Conservation (phyloP, 2,797 vertebrate species). For the Jordanella pulchra region DNA sequence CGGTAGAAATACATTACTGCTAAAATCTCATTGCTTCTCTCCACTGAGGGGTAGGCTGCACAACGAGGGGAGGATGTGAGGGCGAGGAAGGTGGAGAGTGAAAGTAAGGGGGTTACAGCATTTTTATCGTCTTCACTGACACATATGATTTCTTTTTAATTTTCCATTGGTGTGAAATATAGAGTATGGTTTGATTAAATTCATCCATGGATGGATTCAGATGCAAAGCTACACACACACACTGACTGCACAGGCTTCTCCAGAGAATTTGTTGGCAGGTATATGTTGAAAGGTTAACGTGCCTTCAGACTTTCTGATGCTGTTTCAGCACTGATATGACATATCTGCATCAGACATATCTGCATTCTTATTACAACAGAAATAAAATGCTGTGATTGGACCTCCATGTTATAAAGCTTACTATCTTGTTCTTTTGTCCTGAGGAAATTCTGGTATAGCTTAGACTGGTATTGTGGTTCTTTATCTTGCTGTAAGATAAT, state of each 20-base stretch:
- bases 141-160: constrained; percentile 59
- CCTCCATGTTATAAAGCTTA: too few species aligned
- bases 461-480: too few species aligned
- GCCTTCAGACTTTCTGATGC: constrained; percentile 14
- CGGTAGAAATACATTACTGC: constrained; percentile 66
- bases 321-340: constrained; percentile 15
- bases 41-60: constrained; percentile 57
- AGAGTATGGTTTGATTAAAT: constrained; percentile 61
- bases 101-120: constrained; percentile 15
- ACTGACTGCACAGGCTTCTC: constrained; percentile 13
- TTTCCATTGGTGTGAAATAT: constrained; percentile 54
- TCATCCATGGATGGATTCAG: constrained; percentile 38
- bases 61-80: constrained; percentile 2
- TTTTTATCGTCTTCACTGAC: constrained; percentile 41
- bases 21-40: constrained; percentile 57
- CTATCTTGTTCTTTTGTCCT: too few species aligned
- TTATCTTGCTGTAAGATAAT: too few species aligned
- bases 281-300: constrained; percentile 17
- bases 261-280: constrained; percentile 20
- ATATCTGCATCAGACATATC: too few species aligned
- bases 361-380: too few species aligned
- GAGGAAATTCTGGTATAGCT: too few species aligned
- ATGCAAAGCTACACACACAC: constrained; percentile 19
- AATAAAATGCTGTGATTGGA: too few species aligned
- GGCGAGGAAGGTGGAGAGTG: constrained; percentile 8